These are phyloP conservation scores for Helleia helle DNA, from an alignment of 2,888 invertebrate genomes.

Conservation along the genomic window DNA sequence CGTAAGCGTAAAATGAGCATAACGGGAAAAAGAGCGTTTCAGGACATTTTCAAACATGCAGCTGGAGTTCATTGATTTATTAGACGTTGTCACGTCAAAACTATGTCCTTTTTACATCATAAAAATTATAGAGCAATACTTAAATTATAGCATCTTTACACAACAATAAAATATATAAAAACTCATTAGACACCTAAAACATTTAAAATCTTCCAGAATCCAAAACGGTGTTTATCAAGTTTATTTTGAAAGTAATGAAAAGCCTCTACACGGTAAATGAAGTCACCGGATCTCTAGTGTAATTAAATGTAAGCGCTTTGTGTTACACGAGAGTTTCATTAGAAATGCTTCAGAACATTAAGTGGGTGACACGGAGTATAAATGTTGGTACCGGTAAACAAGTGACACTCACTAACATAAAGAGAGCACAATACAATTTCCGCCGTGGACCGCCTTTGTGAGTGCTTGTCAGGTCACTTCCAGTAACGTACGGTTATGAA, in stretches of 20 bases:
- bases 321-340: constrained; percentile 22
- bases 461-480: constrained; percentile 65
- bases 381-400: constrained; percentile 34
- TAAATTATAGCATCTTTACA: too few species aligned
- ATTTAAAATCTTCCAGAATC: too few species aligned
- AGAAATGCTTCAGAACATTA: constrained; percentile 27
- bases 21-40: too few species aligned
- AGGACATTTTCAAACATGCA: too few species aligned
- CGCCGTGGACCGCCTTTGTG: constrained; percentile 50
- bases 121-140: too few species aligned
- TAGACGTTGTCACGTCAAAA: too few species aligned
- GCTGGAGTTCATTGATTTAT: too few species aligned
- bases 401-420: constrained; percentile 43
- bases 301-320: constrained; percentile 10
- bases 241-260: background rate
- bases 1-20: too few species aligned
- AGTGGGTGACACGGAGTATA: constrained; percentile 43
- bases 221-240: too few species aligned
- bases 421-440: constrained; percentile 59
- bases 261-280: background rate
- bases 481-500: constrained; percentile 38
- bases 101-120: too few species aligned
- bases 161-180: too few species aligned
- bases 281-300: background rate
- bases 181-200: too few species aligned